A percentile compares a stretch with the other conserved stretches of the same genome.
phyloP scores from a whole-genome alignment of 2,888 invertebrate genomes.

The Craniophora ligustri region DNA sequence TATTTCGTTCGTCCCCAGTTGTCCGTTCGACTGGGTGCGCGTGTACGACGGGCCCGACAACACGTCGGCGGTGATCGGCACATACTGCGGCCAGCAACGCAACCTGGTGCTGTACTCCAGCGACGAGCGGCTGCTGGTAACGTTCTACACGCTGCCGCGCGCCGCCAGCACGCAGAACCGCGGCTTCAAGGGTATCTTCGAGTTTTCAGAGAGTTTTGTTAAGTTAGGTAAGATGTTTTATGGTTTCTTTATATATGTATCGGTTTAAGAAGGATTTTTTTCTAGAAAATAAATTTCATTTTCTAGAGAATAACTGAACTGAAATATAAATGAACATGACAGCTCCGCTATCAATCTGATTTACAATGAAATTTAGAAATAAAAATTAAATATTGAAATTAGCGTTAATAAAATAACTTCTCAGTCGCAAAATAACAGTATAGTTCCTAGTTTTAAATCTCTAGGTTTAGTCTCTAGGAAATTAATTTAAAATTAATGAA shows the following conservation, averaged over 20 bases:
- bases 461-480: too few species aligned
- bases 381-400: too few species aligned
- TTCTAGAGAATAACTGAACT: too few species aligned
- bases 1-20: conserved; percentile 89
- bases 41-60: conserved; percentile 98
- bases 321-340: too few species aligned
- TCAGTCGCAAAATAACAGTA: too few species aligned
- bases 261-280: too few species aligned
- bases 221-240: conserved; percentile 94
- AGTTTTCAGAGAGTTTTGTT: conserved; percentile 99
- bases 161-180: conserved; percentile 98
- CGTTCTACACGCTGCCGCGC: conserved; percentile 96
- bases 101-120: conserved; percentile 98
- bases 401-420: too few species aligned
- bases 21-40: conserved; percentile 99
- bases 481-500: too few species aligned
- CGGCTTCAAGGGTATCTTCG: conserved; percentile 99
- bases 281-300: too few species aligned
- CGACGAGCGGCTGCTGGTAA: conserved; percentile 95
- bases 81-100: conserved; percentile 98
- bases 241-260: neutral
- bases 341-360: too few species aligned
- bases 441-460: too few species aligned
- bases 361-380: too few species aligned
- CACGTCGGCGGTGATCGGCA: conserved; percentile 96